Base-by-base conservation (phyloP, 1,140 invertebrate species). In the Cydia pomonella region DNA sequence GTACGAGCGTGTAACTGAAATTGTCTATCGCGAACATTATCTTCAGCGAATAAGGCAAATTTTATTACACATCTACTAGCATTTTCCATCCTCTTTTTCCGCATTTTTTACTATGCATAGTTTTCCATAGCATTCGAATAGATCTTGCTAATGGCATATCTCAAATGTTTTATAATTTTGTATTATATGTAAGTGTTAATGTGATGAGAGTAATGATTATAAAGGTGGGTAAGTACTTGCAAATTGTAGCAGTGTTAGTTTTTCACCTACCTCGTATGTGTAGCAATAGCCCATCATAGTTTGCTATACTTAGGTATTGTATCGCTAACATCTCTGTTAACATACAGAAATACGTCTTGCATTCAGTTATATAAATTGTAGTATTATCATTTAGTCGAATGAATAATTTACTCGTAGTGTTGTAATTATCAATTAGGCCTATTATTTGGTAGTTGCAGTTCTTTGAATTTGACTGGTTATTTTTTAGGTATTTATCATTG, bases 21-120 rank as follows among this genome's bases (percentile, higher is more conserved):
- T 59, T n/a, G 10, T 18, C 53, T 59, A 59, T 23, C 53, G 7
- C n/a, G 21, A 59, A 59, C 10, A 59, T 59, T 59, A 59, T 59
- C 18, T 59, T 59, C 16, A 59, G 6, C 53, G 23, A 59, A 59
- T 59, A 59, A 59, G 53, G 53, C 53, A 59, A 59, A 23, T 23
- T 59, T 59, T 59, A 59, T 59, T 59, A 9, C 23, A 23, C 53
- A 59, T 59, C n/a, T 9, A 59, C 1, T 59, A 59, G 53, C 18
- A 59, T 59, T 59, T 59, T 59, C 53, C 21, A 59, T 59, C 53
- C 21, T 59, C 53, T 59, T 59, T 59, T 59, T 59, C 53, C 53
- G 53, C 53, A 23, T 59, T 9, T 59, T 23, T 59, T 59, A n/a
- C 53, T 59, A 18, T 59, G 53, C 53, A n/a, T 10, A 23, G 53